Percentiles rank a stretch among this genome's conserved stretches.
These are phyloP conservation scores for Actinia tenebrosa DNA, from an alignment of 64 coral and sea anemone species.

Conservation along the genomic window DNA sequence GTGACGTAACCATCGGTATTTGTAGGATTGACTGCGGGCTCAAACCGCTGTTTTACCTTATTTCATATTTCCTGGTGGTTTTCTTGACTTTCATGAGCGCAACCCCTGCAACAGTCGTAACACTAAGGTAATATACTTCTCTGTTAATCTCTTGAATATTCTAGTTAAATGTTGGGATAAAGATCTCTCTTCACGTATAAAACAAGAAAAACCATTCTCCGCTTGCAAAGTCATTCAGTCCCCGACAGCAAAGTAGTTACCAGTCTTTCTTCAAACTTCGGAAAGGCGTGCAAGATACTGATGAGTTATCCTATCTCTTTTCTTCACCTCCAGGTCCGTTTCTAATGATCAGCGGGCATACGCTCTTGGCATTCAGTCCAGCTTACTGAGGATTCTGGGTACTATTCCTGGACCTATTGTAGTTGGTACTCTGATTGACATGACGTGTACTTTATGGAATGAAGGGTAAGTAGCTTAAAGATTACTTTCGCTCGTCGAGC, in stretches of 20 bases:
- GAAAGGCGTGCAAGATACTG: too few relatives aligned
- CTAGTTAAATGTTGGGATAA: background rate
- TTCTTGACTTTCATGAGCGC: constrained; percentile 42
- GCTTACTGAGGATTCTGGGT: constrained; percentile 38
- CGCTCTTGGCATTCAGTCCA: constrained; percentile 46
- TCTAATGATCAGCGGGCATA: constrained; percentile 56
- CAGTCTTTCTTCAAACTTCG: too few relatives aligned
- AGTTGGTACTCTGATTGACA: constrained; percentile 44
- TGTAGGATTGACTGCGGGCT: constrained; percentile 43
- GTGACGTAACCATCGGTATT: constrained; percentile 19
- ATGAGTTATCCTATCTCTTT: background rate
- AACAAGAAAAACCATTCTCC: too few relatives aligned
- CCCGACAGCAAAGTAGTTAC: too few relatives aligned
- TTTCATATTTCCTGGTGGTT: constrained; percentile 35
- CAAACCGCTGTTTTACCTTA: constrained; percentile 49
- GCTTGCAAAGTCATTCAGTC: too few relatives aligned
- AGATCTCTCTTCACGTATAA: background rate
- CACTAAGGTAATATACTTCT: constrained; percentile 39
- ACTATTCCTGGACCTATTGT: constrained; percentile 63
- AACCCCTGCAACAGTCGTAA: constrained; percentile 50
- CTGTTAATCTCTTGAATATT: background rate
- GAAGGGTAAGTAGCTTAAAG: constrained; percentile 26
- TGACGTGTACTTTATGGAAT: constrained; percentile 61
- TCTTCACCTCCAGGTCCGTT: constrained; percentile 30
- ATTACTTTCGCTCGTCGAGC: too few relatives aligned